Base-by-base conservation (phyloP, 1,140 invertebrate species). In the Dendrolimus punctatus region DNA sequence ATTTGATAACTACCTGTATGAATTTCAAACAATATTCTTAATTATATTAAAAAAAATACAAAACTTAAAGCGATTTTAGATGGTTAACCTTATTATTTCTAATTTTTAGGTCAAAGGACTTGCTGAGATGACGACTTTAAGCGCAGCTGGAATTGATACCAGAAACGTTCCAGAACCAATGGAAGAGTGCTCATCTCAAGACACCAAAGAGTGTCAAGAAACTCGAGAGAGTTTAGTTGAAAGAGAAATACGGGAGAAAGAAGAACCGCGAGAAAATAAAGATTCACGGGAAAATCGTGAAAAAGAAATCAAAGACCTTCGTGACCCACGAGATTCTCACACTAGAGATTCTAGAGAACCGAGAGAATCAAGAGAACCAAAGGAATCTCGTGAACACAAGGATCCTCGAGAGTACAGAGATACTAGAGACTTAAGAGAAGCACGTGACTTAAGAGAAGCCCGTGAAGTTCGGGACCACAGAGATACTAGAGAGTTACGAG, bases 71-170 rank as follows among this genome's bases (percentile, higher is more conserved):
- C 43, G n/a, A 45, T 9, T 45, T 45, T 45, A 2, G 6, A 6
- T n/a, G 2, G 6, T 45, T 45, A 43, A 43, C 49, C 8, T 4
- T 0, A 39, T 42, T 58, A 42, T 50, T 49, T 48, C n/a, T 53
- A 40, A 46, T 53, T 72, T 65, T 47, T 60, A 91, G 88, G 93
- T 95, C 53, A 95, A 96, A 88, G 95, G 96, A 73, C 89, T 98
- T 71, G 95, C 95, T 81, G 95, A 97, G 88, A 96, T 95, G 93
- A 95, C 94, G 68, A 93, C 93, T 78, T 88, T 93, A 80, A 93
- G 92, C 73, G 88, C 89, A 64, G 88, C 88, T 55, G 84, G 89
- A 51, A 85, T 75, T 65, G 80, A 81, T 48, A 66, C 74, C 51
- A 76, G 80, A 68, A 84, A 73, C 65, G 80, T 84, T 56, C 64